Evolutionary conservation across 1,140 invertebrate genomes (phyloP), one percentile per base, ranked within the genome.

Genomic region (Scaptomyza hsui): DNA sequence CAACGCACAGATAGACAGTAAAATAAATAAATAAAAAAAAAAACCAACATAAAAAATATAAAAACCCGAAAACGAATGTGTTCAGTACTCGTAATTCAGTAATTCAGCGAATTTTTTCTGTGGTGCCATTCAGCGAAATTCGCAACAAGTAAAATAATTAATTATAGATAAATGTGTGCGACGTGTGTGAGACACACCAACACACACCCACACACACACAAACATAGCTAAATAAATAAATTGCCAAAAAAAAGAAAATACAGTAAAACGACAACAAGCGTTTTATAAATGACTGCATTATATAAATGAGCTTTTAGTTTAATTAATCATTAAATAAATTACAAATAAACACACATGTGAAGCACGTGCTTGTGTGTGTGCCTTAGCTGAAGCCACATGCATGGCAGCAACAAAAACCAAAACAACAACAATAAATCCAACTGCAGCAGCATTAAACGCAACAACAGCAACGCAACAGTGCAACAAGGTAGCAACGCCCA

Each of bases 231-330:
- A 55, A 53, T 55, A 68, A 68, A 79, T 75, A 75, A 79, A 79
- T 74, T 74, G 55, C 59, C 75, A 51, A 60, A 69, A 70, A 52
- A 48, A 67, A 52, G 21, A 67, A 59, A 24, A 26, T 57, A 16
- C 53, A 59, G 39, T 39, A 70, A 32, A 61, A 49, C 35, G n/a
- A 52, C 10, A 37, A 65, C 26, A 39, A 59, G 24, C 42, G 53
- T 73, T 75, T 86, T 77, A 89, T 79, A 89, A 89, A 89, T 82
- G 75, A 85, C 85, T 83, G 72, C 53, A 71, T 74, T 76, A 72
- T 55, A 81, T 49, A 86, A 86, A 88, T 88, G 82, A 88, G 82
- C 82, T 88, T 88, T 88, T 88, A 88, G 82, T 88, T 89, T 88
- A 88, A 88, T 88, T 88, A 88, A 88, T 88, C 71, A 82, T 68